Conservation (phyloP, 1,140 invertebrate genomes). For the Arion vulgaris region DNA sequence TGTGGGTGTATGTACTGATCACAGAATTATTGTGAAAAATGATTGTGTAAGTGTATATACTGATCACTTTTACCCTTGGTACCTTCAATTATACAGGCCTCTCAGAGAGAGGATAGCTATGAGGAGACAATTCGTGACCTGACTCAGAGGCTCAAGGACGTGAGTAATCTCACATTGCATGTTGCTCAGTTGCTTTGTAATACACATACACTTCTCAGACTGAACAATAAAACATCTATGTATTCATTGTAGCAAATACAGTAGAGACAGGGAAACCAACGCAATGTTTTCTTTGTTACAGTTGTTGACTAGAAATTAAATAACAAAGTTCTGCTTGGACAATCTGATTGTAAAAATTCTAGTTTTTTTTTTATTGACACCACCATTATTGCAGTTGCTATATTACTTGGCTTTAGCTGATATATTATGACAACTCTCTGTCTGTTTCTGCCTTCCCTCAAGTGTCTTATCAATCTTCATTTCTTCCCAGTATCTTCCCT, state of each 20-base stretch:
- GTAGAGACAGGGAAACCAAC: too few relatives aligned
- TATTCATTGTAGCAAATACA: too few relatives aligned
- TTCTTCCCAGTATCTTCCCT: not conserved
- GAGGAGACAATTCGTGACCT: slow-evolving; percentile 99
- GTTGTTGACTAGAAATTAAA: too few relatives aligned
- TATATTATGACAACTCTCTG: not conserved
- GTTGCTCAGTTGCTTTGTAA: not conserved
- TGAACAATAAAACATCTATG: not conserved
- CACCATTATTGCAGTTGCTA: not conserved
- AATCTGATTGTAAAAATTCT: too few relatives aligned
- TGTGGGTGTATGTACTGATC: too few relatives aligned
- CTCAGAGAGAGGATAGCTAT: slow-evolving; percentile 99
- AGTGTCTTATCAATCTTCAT: not conserved
- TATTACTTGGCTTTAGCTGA: not conserved
- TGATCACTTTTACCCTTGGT: not conserved
- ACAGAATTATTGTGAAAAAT: too few relatives aligned
- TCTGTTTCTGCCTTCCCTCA: not conserved
- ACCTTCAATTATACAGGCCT: slow-evolving; percentile 82
- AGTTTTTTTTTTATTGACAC: too few relatives aligned
- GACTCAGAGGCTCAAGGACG: slow-evolving; percentile 88
- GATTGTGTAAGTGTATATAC: too few relatives aligned
- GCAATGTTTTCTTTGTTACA: too few relatives aligned
- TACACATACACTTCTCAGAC: not conserved
- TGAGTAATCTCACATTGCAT: slow-evolving; percentile 54
- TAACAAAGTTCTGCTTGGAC: too few relatives aligned